Evolutionary conservation across 2,888 invertebrate genomes (phyloP), one percentile per base, ranked within the genome.

Genomic region (Morpho deidamia): DNA sequence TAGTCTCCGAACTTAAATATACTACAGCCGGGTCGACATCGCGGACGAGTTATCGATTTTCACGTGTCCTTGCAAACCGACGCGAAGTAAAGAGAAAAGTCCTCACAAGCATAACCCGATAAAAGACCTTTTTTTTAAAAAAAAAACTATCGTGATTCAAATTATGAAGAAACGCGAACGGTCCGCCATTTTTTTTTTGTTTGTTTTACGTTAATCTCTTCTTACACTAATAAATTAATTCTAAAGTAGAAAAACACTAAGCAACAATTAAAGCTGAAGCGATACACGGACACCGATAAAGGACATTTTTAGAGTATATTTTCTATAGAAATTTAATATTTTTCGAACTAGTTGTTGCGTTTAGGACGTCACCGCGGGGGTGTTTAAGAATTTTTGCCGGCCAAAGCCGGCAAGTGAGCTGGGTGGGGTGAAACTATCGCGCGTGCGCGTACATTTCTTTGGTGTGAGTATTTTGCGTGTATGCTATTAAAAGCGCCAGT

Each of bases 311-410:
- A 65, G 9, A 42, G 50, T 55, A 69, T 70, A 70, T 68, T 68
- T 68, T 69, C 59, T 41, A 68, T 68, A 63, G 68, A 65, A 61
- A 60, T 62, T 58, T 63, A 61, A 64, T 59, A 50, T 55, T n/a
- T 61, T 75, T 70, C 68, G 71, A 73, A 69, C 72, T 71, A 78
- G 75, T 83, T 82, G 85, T 84, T 83, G 83, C 86, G 84, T 81
- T 86, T 83, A 67, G 72, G 71, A 72, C 76, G 72, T 76, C 74
- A 78, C 81, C 77, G 67, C 81, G 70, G 76, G 83, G 84, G 81
- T 84, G 84, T 80, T 76, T 72, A 72, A 81, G 82, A 79, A 83
- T 83, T 85, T n/a, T 84, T 74, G 86, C 87, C 87, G 88, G 87
- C 72, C 80, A 69, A 70, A 68, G 71, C 71, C 74, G 81, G 74